phyloP scores from a whole-genome alignment of 2,797 vertebrate genomes.

The Amblyopsis hoosieri region DNA sequence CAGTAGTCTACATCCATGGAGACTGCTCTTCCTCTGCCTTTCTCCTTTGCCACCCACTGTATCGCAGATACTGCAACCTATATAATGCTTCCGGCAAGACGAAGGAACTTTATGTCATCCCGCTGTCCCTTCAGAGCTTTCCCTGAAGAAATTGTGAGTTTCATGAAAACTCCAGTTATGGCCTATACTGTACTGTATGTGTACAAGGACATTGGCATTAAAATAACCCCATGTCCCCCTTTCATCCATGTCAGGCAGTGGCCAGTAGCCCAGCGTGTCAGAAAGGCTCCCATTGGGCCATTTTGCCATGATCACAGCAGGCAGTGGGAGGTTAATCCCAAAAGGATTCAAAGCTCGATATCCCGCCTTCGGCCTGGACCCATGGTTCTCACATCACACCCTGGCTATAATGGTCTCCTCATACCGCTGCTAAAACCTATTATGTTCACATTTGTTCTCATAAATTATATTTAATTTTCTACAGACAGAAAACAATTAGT shows the following conservation, averaged over 20 bases:
- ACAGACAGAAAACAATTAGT: no score
- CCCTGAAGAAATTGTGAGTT: not conserved
- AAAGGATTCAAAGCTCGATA: conserved; percentile 68
- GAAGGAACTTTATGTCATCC: conserved; percentile 28
- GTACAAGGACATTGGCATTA: conserved; percentile 5
- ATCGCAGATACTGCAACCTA: conserved; percentile 38
- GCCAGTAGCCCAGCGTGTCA: conserved; percentile 42
- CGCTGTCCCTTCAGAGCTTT: conserved; percentile 1
- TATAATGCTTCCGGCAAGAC: conserved; percentile 32
- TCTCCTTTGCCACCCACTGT: conserved; percentile 59
- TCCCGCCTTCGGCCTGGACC: conserved; percentile 61
- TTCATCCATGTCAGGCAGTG: conserved; percentile 14
- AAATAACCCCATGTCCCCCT: not conserved
- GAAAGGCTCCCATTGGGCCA: conserved; percentile 59
- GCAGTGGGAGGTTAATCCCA: conserved; percentile 75
- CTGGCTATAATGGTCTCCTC: conserved; percentile 48
- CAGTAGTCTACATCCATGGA: conserved; percentile 64
- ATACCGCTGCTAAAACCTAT: conserved; percentile 43
- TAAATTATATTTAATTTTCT: conserved; percentile 15
- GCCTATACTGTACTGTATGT: not conserved
- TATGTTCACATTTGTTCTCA: conserved; percentile 37
- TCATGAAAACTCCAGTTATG: not conserved
- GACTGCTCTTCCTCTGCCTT: conserved; percentile 57
- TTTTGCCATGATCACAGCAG: conserved; percentile 73
- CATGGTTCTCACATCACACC: conserved; percentile 48